Evolutionary conservation across 2,888 invertebrate genomes (phyloP).

Genomic region (Zygothrica quintamaculata): DNA sequence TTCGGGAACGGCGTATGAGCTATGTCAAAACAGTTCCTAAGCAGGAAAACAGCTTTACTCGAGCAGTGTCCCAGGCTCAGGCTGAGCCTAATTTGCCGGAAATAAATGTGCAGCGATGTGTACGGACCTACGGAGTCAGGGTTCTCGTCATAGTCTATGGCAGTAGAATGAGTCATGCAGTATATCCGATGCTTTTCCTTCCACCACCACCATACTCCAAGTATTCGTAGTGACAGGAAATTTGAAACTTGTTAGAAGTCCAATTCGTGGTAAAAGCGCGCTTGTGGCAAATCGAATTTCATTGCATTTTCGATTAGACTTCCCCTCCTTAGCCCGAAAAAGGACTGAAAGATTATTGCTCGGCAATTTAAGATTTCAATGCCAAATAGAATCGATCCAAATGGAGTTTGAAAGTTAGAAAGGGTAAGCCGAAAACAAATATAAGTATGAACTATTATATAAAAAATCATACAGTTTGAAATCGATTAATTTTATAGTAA

Average conservation of each 20-base stretch:
- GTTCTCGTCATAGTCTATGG: conserved; percentile 29
- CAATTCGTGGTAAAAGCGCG: conserved; percentile 22
- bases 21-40: conserved; percentile 58
- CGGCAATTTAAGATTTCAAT: conserved; percentile 37
- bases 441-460: no score
- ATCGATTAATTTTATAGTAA: conserved; percentile 20
- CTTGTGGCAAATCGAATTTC: conserved; percentile 64
- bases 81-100: conserved; percentile 75
- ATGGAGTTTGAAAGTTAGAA: no score
- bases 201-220: no score
- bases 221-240: conserved; percentile 58
- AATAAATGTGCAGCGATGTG: conserved; percentile 79
- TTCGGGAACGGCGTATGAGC: conserved; percentile 54
- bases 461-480: not conserved
- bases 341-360: conserved; percentile 28
- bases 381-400: conserved; percentile 1
- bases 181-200: no score
- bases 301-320: conserved; percentile 50
- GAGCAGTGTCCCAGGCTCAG: conserved; percentile 5
- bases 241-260: conserved; percentile 70
- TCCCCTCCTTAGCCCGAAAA: not conserved
- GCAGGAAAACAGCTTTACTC: conserved; percentile 41
- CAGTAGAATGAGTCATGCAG: no score
- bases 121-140: conserved; percentile 61
- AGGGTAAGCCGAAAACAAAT: no score